Conservation (phyloP, 1,140 invertebrate species). For the Euglossa dilemma region DNA sequence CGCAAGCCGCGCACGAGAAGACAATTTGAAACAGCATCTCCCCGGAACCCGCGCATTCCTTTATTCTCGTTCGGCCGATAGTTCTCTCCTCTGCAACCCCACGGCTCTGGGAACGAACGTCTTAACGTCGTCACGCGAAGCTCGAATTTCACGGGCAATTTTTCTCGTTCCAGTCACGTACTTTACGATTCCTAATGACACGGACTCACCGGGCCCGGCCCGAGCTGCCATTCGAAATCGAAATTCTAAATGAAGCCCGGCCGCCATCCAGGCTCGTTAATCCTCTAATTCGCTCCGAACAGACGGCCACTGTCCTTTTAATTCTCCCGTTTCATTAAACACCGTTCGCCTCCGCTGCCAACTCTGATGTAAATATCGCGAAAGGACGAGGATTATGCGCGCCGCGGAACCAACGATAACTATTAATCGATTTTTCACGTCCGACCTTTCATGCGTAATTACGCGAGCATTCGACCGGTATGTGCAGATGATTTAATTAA, state of each 20-base stretch:
- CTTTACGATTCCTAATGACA: slow-evolving; percentile 38
- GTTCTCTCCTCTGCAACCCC: too few relatives aligned
- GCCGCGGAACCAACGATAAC: background rate
- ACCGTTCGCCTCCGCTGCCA: background rate
- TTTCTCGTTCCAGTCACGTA: slow-evolving; percentile 49
- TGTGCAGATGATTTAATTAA: too few relatives aligned
- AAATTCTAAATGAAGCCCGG: slow-evolving; percentile 21
- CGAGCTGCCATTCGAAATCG: slow-evolving; percentile 12
- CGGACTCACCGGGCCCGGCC: background rate
- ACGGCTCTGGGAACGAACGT: slow-evolving; percentile 14
- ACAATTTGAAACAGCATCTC: background rate
- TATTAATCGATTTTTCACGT: too few relatives aligned
- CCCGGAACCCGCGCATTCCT: background rate
- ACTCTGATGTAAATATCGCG: background rate
- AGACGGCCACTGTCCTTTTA: background rate
- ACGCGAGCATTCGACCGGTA: too few relatives aligned
- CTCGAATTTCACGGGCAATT: slow-evolving; percentile 42
- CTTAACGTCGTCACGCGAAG: slow-evolving; percentile 40
- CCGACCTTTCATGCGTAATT: too few relatives aligned
- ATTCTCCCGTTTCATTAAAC: background rate
- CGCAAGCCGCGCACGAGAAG: background rate
- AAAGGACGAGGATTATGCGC: background rate
- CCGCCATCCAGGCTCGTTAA: background rate
- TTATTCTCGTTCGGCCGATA: background rate
- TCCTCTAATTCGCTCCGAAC: background rate